Evolutionary conservation across 1,140 invertebrate species (phyloP).

Genomic region (Chironomus striatipennis): DNA sequence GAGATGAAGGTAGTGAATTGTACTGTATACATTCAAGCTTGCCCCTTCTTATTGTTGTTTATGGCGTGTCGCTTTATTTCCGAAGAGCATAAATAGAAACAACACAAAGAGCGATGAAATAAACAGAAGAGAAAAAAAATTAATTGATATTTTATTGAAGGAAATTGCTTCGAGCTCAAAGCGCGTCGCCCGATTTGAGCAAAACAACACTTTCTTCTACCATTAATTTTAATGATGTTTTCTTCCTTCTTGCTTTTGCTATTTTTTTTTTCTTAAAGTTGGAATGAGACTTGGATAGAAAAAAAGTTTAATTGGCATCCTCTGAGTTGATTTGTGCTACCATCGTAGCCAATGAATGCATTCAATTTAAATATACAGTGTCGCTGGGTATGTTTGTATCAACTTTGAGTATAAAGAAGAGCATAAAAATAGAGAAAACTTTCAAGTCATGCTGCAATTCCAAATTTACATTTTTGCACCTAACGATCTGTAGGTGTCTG

Average conservation of each 20-base stretch:
- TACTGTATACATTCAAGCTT: neutral
- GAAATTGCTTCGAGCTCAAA: constrained; percentile 18
- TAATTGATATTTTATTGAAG: constrained; percentile 23
- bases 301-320: constrained; percentile 17
- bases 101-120: constrained; percentile 7
- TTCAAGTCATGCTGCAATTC: constrained; percentile 7
- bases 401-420: no score
- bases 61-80: constrained; percentile 8
- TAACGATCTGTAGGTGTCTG: neutral
- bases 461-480: constrained; percentile 5
- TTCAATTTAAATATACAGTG: no score
- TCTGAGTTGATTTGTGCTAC: constrained; percentile 12
- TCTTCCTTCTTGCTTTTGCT: neutral
- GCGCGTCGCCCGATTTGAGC: constrained; percentile 2
- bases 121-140: constrained; percentile 6
- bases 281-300: neutral
- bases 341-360: neutral
- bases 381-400: no score
- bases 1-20: neutral
- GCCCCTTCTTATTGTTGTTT: constrained; percentile 19
- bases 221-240: constrained; percentile 23
- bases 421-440: neutral
- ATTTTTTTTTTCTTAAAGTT: neutral
- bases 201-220: constrained; percentile 10
- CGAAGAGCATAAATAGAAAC: constrained; percentile 13